phyloP scores from a whole-genome alignment of 2,113 vertebrate genomes.

The Micronisus gabar region DNA sequence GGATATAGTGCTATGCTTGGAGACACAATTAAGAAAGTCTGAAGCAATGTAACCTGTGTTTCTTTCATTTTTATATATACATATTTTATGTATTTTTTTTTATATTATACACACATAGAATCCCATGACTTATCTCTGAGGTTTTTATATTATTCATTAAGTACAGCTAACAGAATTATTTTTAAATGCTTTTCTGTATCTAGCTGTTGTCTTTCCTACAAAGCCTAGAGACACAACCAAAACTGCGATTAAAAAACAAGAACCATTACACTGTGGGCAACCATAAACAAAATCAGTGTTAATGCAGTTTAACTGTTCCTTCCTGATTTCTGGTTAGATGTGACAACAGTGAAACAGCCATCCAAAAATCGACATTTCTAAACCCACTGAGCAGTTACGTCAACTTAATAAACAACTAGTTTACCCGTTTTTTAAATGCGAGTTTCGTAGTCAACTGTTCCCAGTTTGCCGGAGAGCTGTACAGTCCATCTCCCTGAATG shows the following conservation, averaged over 20 bases:
- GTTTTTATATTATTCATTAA: background rate
- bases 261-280: background rate
- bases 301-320: background rate
- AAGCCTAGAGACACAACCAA: background rate
- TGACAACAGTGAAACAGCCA: background rate
- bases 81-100: background rate
- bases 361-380: background rate
- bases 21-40: background rate
- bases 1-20: background rate
- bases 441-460: background rate
- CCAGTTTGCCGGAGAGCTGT: background rate
- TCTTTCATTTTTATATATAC: background rate
- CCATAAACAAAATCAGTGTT: background rate
- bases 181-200: background rate
- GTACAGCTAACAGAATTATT: background rate
- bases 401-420: background rate
- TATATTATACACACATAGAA: background rate
- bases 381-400: background rate
- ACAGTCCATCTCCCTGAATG: background rate
- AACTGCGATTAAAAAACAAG: background rate
- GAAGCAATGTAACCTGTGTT: background rate
- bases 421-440: accelerated
- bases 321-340: background rate
- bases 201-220: background rate
- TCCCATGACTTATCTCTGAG: background rate